Percentiles rank a stretch among this genome's conserved stretches.
phyloP scores from a whole-genome alignment of 2,888 invertebrate genomes.

The Limnephilus rhombicus region DNA sequence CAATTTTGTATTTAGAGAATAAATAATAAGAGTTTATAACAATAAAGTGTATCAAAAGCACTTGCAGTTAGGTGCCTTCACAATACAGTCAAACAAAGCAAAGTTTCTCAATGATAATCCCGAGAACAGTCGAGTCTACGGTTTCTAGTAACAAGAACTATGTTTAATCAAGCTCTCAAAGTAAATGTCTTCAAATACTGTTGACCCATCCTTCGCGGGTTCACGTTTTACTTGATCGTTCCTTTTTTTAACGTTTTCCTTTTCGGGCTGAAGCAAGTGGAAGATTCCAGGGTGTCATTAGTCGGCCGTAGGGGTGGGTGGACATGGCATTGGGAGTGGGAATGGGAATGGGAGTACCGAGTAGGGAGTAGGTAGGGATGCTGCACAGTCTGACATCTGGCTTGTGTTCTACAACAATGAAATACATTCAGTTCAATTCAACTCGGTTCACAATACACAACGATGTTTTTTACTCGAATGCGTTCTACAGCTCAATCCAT shows the following conservation, averaged over 20 bases:
- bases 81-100: neutral
- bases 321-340: neutral
- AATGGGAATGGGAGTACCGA: neutral
- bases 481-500: neutral
- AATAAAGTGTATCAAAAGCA: neutral
- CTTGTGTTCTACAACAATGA: constrained; percentile 6
- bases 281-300: constrained; percentile 48
- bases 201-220: constrained; percentile 20
- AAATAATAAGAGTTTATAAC: neutral
- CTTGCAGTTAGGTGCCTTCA: neutral
- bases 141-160: constrained; percentile 6
- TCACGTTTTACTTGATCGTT: constrained; percentile 15
- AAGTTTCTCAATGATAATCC: neutral
- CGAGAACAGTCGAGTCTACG: neutral
- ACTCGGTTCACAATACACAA: neutral
- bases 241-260: neutral
- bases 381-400: constrained; percentile 33
- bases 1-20: neutral
- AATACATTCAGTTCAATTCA: neutral
- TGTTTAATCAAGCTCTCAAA: constrained; percentile 15
- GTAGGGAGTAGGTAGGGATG: constrained; percentile 11
- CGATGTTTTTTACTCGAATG: neutral
- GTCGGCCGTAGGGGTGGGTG: neutral
- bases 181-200: neutral
- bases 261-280: constrained; percentile 38